Base-by-base conservation (phyloP, 2,888 invertebrate genomes). In the Taenaris catops region DNA sequence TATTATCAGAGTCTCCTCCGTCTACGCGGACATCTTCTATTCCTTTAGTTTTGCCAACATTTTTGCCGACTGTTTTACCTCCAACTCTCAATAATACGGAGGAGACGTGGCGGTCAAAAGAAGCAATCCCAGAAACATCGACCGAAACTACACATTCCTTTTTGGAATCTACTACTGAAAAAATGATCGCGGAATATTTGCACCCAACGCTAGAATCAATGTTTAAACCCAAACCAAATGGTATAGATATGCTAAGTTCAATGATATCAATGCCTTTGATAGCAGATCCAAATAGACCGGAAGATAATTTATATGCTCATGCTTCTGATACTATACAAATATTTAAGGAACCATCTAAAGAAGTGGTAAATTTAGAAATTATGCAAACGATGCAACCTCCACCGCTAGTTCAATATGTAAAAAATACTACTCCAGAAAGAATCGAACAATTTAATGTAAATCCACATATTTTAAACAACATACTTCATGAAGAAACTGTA, bases 371-470 rank as follows among this genome's bases (percentile, higher is more conserved):
- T 52, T 56, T 89, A 41, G 74, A 88, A 58, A 78, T 79, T 6
- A 89, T 90, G 89, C 89, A 90, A 67, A 89, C 88, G n/a, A 88
- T 90, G 89, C 88, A 87, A 49, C 89, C 90, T 1, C 89, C 90
- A 16, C 87, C 88, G 1, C 61, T 72, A 1, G 56, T 63, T 8
- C 60, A 58, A 44, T 29, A 44, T 19, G 41, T 55, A 25, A 72
- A 73, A 46, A 68, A 46, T 39, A 51, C 66, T 17, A 58, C 56
- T 26, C 26, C 44, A 17, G 27, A 55, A 16, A 48, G 16, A 4
- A 32, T 24, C n/a, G 17, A 16, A 25, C 17, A 24, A 17, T 25
- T 61, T 41, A 61, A 70, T 45, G 56, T 60, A 2, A 71, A 68
- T 51, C 58, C 64, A 11, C 58, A 69, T 38, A 43, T 48, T 31